These are phyloP conservation scores for Silurus meridionalis DNA, from an alignment of 2,113 vertebrate genomes.

Conservation along the genomic window DNA sequence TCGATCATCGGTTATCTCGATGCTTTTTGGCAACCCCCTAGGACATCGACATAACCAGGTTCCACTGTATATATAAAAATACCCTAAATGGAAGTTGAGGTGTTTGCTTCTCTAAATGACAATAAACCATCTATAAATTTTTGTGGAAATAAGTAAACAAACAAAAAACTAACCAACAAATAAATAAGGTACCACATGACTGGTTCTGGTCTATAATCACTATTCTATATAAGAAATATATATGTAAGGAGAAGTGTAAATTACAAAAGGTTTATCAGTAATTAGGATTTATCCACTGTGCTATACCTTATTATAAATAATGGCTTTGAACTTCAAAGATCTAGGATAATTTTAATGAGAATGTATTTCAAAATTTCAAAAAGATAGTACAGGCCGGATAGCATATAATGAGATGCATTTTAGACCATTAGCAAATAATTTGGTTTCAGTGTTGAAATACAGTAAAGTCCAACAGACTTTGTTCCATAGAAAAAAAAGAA, in stretches of 20 bases:
- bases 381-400: background rate
- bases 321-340: background rate
- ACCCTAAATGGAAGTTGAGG: background rate
- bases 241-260: background rate
- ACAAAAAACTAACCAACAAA: background rate
- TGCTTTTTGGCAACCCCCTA: too few species aligned
- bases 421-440: background rate
- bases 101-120: background rate
- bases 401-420: background rate
- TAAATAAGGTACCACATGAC: background rate
- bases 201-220: background rate
- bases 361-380: background rate
- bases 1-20: too few species aligned
- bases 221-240: background rate
- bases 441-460: background rate
- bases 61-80: too few species aligned
- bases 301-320: background rate
- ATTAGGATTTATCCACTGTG: background rate
- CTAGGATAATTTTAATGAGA: background rate
- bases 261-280: background rate
- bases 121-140: background rate
- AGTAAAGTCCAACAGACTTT: background rate
- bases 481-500: too few species aligned
- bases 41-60: too few species aligned
- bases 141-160: background rate